A percentile compares a stretch with the other conserved stretches of the same genome.
phyloP scores from a whole-genome alignment of 2,113 vertebrate genomes.

The rat (Rattus norvegicus) region GRCr8 NC_086026.1:59010001-59010500 shows the following conservation, averaged over 20 bases:
- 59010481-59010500: conserved; percentile 32
- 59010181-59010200: background rate
- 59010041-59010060: background rate
- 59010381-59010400: background rate
- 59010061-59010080: background rate
- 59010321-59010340: rapidly evolving
- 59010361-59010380: background rate
- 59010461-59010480: conserved; percentile 16
- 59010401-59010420: conserved; percentile 3
- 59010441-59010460: background rate
- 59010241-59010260: background rate
- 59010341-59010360: conserved; percentile 13
- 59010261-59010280: background rate
- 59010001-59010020: background rate
- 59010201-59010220: background rate
- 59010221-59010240: background rate
- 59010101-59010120: background rate
- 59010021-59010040: background rate
- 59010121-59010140: background rate
- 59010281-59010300: background rate
- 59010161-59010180: background rate
- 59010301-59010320: background rate
- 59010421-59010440: background rate
- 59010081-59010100: background rate
- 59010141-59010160: background rate